Conservation (phyloP, 2,888 invertebrate genomes). For the Zele albiditarsus region DNA sequence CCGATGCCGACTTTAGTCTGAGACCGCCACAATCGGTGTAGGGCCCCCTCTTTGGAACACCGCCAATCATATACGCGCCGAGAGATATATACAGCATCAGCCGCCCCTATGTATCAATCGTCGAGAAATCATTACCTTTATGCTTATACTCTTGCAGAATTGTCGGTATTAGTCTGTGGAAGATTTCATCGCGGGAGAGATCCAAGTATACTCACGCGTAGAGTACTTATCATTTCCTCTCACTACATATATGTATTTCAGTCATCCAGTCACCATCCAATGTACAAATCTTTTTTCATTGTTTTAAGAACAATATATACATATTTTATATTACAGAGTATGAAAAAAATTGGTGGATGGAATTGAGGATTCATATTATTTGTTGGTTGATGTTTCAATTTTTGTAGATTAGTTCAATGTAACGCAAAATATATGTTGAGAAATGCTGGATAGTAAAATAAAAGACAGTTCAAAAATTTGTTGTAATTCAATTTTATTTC, state of each 20-base stretch:
- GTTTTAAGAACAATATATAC: neutral
- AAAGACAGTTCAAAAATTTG: neutral
- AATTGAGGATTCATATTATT: no score
- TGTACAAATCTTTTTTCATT: neutral
- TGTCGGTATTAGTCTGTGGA: conserved; percentile 55
- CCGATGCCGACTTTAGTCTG: conserved; percentile 62
- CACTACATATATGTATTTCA: neutral
- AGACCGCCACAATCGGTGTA: conserved; percentile 64
- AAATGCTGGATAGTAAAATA: no score
- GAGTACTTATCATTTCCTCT: conserved; percentile 22
- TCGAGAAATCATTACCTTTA: conserved; percentile 65
- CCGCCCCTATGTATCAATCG: conserved; percentile 68
- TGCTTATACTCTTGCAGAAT: conserved; percentile 45
- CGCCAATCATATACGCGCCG: conserved; percentile 51
- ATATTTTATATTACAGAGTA: no score
- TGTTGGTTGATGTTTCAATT: no score
- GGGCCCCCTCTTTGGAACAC: conserved; percentile 48
- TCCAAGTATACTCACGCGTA: conserved; percentile 18
- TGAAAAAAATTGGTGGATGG: no score
- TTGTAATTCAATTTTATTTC: neutral
- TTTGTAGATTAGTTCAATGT: no score
- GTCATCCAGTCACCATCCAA: neutral
- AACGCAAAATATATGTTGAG: no score
- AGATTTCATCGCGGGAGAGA: neutral
- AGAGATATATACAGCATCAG: neutral